Evolutionary conservation across 2,113 vertebrate species (phyloP).

Genomic region (Vimba vimba): DNA sequence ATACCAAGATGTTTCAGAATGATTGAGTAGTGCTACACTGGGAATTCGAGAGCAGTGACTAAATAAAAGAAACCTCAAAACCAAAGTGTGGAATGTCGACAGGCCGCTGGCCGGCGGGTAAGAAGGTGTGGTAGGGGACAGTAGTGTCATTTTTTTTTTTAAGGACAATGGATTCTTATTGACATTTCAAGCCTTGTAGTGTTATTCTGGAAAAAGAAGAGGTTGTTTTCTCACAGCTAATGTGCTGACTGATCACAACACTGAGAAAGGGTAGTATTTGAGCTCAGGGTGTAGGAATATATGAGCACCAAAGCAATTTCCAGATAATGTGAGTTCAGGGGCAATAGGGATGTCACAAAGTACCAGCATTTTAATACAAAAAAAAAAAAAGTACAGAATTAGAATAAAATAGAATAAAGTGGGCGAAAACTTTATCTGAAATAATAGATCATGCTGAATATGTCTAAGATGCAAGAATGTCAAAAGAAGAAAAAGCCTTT

Average conservation of each 20-base stretch:
- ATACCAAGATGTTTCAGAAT: conserved; percentile 14
- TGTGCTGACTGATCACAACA: conserved; percentile 23
- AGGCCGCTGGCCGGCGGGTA: background rate
- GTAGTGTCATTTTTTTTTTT: background rate
- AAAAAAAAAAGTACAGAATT: background rate
- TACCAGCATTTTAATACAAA: background rate
- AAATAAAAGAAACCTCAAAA: conserved; percentile 29
- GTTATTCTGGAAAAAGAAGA: conserved; percentile 25
- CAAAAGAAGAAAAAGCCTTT: background rate
- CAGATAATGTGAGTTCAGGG: background rate
- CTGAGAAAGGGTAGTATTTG: background rate
- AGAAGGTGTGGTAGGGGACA: background rate
- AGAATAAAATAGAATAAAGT: background rate
- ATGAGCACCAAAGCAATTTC: conserved; percentile 8
- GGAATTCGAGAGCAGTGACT: background rate
- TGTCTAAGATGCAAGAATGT: background rate
- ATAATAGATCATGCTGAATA: background rate
- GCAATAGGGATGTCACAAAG: background rate
- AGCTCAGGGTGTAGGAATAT: background rate
- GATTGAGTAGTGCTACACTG: background rate
- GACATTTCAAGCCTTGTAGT: conserved; percentile 29
- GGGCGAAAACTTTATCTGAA: background rate
- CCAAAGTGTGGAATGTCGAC: background rate
- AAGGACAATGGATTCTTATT: conserved; percentile 8
- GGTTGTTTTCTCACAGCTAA: background rate